Evolutionary conservation across 1,140 invertebrate genomes (phyloP), one percentile per base, ranked within the genome.

Genomic region (Drosophila nikananu): DNA sequence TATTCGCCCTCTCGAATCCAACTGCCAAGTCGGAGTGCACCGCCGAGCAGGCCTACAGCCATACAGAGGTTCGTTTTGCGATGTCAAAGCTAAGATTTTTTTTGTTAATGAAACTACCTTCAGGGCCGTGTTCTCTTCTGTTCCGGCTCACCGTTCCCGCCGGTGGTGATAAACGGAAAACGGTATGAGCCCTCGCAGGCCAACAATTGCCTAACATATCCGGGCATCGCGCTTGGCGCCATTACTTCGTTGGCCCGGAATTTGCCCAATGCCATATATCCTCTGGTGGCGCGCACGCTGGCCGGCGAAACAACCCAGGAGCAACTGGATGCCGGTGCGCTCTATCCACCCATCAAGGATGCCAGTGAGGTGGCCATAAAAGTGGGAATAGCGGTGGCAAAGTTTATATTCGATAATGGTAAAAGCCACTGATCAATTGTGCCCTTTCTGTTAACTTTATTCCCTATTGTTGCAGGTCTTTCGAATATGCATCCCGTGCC

Each of bases 201-300:
- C 64, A 99, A 99, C 93, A 99, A 99, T 93, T 96, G 98, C 1
- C 99, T 99, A 92, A 98, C 98, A 72, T 99, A 98, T 95, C 98
- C 98, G 9, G 98, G 98, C 23, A 95, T 99, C 15, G 97, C 97
- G 5, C 94, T 99, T 12, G 98, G 96, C 48, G 96, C 96, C 27
- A 96, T 99, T 60, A 95, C 94, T 77, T 95, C 95, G 21, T 96
- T 96, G 37, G 96, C 98, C 83, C 94, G 96, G 72, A 95, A 95
- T 62, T 97, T 99, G 86, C 95, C 96, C 1, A 97, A 99, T 76
- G 96, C 98, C 60, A 94, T 97, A n/a, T 98, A 99, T 94, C 94
- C 99, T 7, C 95, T 97, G 3, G 96, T 98, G 42, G 97, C 98
- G 10, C 95, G 96, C 94, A 95, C 96, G 19, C 94, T 99, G 10